A percentile compares a stretch with the other conserved stretches of the same genome.
These are phyloP conservation scores for Sebastes oblongus DNA, from an alignment of 2,797 vertebrate genomes.

Conservation along the genomic window DNA sequence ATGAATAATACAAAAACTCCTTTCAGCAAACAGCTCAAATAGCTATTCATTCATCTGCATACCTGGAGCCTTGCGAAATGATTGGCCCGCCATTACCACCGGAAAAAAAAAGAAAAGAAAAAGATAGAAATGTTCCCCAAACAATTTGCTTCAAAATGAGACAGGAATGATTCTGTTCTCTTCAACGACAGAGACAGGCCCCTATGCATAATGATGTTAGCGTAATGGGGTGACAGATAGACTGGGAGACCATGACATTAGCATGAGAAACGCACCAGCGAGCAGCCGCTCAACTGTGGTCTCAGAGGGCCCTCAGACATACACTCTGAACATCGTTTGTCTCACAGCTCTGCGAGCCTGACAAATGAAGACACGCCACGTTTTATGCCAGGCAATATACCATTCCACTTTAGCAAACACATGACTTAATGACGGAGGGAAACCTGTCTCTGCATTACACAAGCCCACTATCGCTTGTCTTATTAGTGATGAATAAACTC, in stretches of 20 bases:
- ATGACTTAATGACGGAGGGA: constrained; percentile 71
- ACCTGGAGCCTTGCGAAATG: constrained; percentile 82
- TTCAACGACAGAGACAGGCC: constrained; percentile 77
- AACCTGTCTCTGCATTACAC: constrained; percentile 49
- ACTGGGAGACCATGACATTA: constrained; percentile 85
- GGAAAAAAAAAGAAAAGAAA: constrained; percentile 31
- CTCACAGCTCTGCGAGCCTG: constrained; percentile 71
- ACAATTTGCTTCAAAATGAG: constrained; percentile 86
- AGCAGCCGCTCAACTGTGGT: constrained; percentile 83
- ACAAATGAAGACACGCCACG: constrained; percentile 79
- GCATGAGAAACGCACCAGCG: constrained; percentile 86
- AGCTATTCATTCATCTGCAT: constrained; percentile 84
- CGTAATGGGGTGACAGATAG: constrained; percentile 85
- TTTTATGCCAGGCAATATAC: constrained; percentile 75
- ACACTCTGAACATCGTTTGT: constrained; percentile 74
- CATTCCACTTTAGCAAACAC: constrained; percentile 75
- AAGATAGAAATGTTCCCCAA: constrained; percentile 81
- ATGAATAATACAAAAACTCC: constrained; percentile 83
- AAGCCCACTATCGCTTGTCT: constrained; percentile 60
- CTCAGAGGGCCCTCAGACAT: constrained; percentile 77
- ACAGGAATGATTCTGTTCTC: constrained; percentile 85
- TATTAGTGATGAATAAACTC: constrained; percentile 64
- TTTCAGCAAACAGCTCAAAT: constrained; percentile 81
- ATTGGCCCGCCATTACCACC: constrained; percentile 78
- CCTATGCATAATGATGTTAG: constrained; percentile 86